phyloP scores from a whole-genome alignment of 1,140 invertebrate genomes.

The Ooceraea biroi region DNA sequence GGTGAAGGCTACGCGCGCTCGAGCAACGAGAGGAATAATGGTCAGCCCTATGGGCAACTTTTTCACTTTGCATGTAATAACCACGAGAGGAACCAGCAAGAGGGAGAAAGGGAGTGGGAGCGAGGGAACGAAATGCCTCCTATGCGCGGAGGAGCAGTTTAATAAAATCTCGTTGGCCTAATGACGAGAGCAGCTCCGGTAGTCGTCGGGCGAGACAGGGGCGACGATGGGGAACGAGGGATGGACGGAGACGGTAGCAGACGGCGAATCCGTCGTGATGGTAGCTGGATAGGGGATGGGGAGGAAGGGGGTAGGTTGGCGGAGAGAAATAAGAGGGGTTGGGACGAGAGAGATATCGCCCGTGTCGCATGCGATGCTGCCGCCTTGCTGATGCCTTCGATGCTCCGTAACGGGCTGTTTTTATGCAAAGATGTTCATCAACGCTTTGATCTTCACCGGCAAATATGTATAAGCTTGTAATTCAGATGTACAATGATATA shows the following conservation, averaged over 20 bases:
- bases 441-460: constrained; percentile 54
- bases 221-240: constrained; percentile 56
- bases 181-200: constrained; percentile 66
- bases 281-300: constrained; percentile 6
- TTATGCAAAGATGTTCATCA: constrained; percentile 58
- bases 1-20: neutral
- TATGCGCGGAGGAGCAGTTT: constrained; percentile 59
- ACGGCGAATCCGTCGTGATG: constrained; percentile 48
- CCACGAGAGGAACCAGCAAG: neutral
- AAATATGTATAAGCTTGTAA: constrained; percentile 29
- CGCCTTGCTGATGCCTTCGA: constrained; percentile 52
- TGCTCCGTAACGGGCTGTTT: constrained; percentile 41
- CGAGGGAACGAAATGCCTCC: constrained; percentile 33
- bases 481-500: constrained; percentile 10
- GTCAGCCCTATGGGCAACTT: constrained; percentile 72
- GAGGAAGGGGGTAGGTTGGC: constrained; percentile 12
- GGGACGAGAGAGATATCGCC: constrained; percentile 29
- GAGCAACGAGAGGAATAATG: constrained; percentile 62
- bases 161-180: constrained; percentile 72
- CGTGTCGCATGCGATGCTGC: constrained; percentile 50
- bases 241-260: constrained; percentile 57
- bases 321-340: constrained; percentile 50
- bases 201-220: constrained; percentile 54
- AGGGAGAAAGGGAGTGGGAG: neutral
- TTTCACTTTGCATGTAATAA: constrained; percentile 76